Conservation (phyloP, 2,888 invertebrate genomes). For the Dinocampus coccinellae region DNA sequence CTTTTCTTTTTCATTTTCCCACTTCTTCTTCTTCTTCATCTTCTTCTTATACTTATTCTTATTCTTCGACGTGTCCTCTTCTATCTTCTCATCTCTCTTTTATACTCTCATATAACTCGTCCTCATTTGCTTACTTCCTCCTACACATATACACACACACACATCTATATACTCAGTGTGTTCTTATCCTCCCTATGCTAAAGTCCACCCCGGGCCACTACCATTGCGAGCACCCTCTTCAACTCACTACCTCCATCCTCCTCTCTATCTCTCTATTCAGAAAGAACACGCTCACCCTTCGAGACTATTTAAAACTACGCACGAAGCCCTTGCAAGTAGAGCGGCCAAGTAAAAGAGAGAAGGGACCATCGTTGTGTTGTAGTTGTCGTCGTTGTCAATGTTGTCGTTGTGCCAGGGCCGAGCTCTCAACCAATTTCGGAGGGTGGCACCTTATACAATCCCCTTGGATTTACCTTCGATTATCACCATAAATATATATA, state of each 20-base stretch:
- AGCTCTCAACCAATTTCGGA: background rate
- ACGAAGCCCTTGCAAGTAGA: constrained; percentile 46
- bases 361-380: background rate
- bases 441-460: constrained; percentile 17
- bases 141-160: no score
- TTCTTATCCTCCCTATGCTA: constrained; percentile 40
- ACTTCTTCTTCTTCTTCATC: constrained; percentile 44
- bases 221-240: constrained; percentile 47
- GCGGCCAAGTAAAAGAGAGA: constrained; percentile 4
- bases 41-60: constrained; percentile 34
- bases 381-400: no score
- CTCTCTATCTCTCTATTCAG: constrained; percentile 3
- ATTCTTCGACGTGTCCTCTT: constrained; percentile 39
- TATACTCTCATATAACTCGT: constrained; percentile 2
- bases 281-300: constrained; percentile 53
- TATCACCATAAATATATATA: constrained; percentile 13
- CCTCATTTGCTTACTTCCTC: constrained; percentile 32
- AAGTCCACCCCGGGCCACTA: constrained; percentile 52
- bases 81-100: constrained; percentile 40
- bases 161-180: constrained; percentile 2
- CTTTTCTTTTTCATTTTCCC: constrained; percentile 27
- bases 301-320: constrained; percentile 69
- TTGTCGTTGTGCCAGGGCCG: background rate
- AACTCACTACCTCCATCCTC: constrained; percentile 40
- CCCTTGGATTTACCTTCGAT: constrained; percentile 16